A percentile compares a stretch with the other conserved stretches of the same genome.
These are phyloP conservation scores for Pholis gunnellus DNA, from an alignment of 2,113 vertebrate genomes.

Conservation along the genomic window DNA sequence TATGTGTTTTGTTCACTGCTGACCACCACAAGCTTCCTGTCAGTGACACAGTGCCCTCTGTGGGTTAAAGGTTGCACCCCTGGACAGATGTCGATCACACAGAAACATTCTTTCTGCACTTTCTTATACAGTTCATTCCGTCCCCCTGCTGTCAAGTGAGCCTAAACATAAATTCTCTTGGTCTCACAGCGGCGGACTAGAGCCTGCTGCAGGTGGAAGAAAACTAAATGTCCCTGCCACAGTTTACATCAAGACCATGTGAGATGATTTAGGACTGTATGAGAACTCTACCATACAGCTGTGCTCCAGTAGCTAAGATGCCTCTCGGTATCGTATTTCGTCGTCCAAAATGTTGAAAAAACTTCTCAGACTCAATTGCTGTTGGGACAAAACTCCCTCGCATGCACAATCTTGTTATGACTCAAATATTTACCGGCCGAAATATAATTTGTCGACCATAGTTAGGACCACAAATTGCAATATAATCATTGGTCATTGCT, in stretches of 20 bases:
- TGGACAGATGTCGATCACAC: constrained; percentile 38
- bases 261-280: background rate
- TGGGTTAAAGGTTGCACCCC: constrained; percentile 58
- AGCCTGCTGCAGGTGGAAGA: background rate
- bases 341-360: background rate
- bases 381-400: background rate
- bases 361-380: background rate
- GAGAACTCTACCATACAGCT: background rate
- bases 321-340: background rate
- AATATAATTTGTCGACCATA: constrained; percentile 25
- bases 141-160: constrained; percentile 10
- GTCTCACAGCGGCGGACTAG: background rate
- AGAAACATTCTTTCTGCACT: constrained; percentile 7
- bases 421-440: constrained; percentile 35
- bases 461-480: constrained; percentile 17
- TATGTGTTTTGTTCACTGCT: constrained; percentile 5
- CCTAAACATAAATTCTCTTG: constrained; percentile 21
- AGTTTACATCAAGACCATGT: background rate
- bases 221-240: background rate
- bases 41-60: constrained; percentile 28
- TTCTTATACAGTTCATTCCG: background rate
- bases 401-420: constrained; percentile 14
- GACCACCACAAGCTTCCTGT: constrained; percentile 51
- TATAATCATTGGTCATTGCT: constrained; percentile 9
- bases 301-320: background rate